Percentiles rank a stretch among this genome's conserved stretches.
phyloP scores from a whole-genome alignment of 2,797 vertebrate genomes.

The Hypotaenidia okinawae region DNA sequence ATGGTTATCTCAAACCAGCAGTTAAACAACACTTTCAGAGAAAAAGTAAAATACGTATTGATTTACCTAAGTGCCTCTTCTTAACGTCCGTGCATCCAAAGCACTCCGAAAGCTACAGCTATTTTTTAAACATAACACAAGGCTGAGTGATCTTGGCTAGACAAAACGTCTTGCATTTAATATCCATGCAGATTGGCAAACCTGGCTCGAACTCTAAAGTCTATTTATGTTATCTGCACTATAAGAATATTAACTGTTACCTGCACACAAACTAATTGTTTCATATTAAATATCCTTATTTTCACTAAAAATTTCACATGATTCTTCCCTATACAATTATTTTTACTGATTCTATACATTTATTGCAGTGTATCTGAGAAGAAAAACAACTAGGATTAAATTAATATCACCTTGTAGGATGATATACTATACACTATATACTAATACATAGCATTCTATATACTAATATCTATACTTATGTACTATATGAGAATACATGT shows the following conservation, averaged over 20 bases:
- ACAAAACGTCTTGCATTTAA: conserved; percentile 12
- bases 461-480: too few species aligned
- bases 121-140: not conserved
- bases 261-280: not conserved
- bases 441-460: too few species aligned
- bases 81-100: conserved; percentile 17
- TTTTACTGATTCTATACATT: not conserved
- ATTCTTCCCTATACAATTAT: not conserved
- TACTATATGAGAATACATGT: fast-evolving
- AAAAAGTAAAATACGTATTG: not conserved
- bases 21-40: not conserved
- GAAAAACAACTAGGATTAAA: not conserved
- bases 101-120: not conserved
- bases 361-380: not conserved
- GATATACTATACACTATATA: too few species aligned
- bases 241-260: not conserved
- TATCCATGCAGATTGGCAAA: not conserved
- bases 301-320: not conserved
- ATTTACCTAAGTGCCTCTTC: conserved; percentile 15
- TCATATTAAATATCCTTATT: not conserved
- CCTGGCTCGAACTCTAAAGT: not conserved
- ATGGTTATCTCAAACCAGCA: not conserved
- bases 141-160: not conserved
- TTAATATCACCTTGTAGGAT: not conserved
- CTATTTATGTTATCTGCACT: not conserved